Conservation (phyloP, 2,113 vertebrate species). For the Aspiorhynchus laticeps region DNA sequence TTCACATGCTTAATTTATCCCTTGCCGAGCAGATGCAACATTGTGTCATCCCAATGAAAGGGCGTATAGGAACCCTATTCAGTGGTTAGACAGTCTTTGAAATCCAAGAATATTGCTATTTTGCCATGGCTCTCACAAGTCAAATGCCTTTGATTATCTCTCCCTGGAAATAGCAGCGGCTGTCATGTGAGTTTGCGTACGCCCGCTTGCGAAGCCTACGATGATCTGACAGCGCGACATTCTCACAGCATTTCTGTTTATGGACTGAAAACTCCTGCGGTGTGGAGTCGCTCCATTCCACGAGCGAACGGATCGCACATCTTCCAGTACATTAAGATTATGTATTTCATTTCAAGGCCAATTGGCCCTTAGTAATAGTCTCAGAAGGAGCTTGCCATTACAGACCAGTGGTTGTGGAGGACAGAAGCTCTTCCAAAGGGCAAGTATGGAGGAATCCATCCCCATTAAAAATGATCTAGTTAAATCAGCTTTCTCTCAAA, state of each 20-base stretch:
- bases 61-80: conserved; percentile 57
- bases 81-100: conserved; percentile 56
- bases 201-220: background rate
- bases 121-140: conserved; percentile 54
- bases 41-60: conserved; percentile 57
- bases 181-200: conserved; percentile 26
- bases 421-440: conserved; percentile 54
- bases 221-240: background rate
- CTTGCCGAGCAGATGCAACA: conserved; percentile 58
- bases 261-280: conserved; percentile 17
- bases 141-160: conserved; percentile 58
- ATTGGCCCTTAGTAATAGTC: conserved; percentile 59
- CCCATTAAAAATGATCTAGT: conserved; percentile 60
- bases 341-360: conserved; percentile 54
- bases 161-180: conserved; percentile 37
- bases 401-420: conserved; percentile 53
- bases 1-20: conserved; percentile 63
- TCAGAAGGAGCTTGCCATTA: conserved; percentile 58
- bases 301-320: conserved; percentile 30
- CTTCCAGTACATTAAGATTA: conserved; percentile 47
- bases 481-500: conserved; percentile 58
- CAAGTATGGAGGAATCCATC: conserved; percentile 52
- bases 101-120: conserved; percentile 58
- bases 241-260: background rate
- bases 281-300: conserved; percentile 33